Conservation (phyloP, 2,113 vertebrate genomes). For the Kryptolebias marmoratus region DNA sequence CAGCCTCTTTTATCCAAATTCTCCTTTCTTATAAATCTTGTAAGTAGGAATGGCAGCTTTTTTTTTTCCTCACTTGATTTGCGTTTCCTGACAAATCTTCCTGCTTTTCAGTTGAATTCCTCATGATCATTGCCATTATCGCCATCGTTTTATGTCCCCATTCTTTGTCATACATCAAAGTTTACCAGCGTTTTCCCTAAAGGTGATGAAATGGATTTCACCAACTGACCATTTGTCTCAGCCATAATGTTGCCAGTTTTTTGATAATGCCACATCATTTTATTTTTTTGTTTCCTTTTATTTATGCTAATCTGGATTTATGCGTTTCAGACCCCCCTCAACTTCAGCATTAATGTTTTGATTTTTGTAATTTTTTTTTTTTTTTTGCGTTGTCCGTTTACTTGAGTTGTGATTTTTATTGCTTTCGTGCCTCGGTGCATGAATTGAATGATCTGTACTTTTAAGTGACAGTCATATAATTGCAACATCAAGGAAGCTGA, state of each 20-base stretch:
- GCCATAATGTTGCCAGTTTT: conserved; percentile 84
- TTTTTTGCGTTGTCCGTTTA: conserved; percentile 70
- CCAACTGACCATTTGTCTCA: conserved; percentile 89
- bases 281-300: conserved; percentile 83
- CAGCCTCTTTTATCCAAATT: conserved; percentile 99
- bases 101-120: conserved; percentile 77
- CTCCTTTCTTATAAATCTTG: conserved; percentile 99
- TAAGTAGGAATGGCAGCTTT: conserved; percentile 99
- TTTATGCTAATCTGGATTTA: conserved; percentile 73
- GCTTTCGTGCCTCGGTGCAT: conserved; percentile 82
- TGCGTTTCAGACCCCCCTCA: conserved; percentile 55
- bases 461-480: conserved; percentile 60
- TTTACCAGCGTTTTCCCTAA: conserved; percentile 76
- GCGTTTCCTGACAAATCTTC: conserved; percentile 86
- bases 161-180: conserved; percentile 65
- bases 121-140: conserved; percentile 83
- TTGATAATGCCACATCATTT: conserved; percentile 86
- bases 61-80: conserved; percentile 86
- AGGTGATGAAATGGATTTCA: conserved; percentile 90
- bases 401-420: conserved; percentile 73
- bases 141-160: conserved; percentile 70
- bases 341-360: conserved; percentile 60
- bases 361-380: conserved; percentile 77
- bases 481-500: conserved; percentile 67
- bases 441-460: conserved; percentile 72